Conservation (phyloP, 2,888 invertebrate species). For the Agonopterix alstromeriana region DNA sequence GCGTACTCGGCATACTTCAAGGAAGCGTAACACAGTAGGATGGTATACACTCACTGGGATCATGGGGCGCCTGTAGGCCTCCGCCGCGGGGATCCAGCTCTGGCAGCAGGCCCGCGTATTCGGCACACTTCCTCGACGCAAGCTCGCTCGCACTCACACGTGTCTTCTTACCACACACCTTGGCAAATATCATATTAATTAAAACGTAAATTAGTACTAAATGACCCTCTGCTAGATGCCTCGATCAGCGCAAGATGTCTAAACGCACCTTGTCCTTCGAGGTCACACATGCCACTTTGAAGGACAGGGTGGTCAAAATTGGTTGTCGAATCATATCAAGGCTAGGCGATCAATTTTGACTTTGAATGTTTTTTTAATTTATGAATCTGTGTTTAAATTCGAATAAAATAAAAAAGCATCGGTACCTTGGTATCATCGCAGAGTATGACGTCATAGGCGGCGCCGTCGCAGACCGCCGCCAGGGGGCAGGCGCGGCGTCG, state of each 20-base stretch:
- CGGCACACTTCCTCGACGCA: conserved; percentile 79
- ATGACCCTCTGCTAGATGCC: no score
- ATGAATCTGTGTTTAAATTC: no score
- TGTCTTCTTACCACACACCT: conserved; percentile 71
- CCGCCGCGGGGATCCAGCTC: conserved; percentile 80
- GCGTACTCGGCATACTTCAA: no score
- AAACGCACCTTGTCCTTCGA: no score
- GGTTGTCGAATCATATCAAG: no score
- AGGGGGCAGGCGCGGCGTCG: conserved; percentile 76
- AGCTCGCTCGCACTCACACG: conserved; percentile 72
- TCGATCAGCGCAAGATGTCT: no score
- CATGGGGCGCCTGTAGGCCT: conserved; percentile 85
- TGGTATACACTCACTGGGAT: conserved; percentile 78
- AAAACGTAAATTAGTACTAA: no score
- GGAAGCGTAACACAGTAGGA: no score
- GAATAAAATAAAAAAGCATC: not conserved
- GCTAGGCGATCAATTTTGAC: no score
- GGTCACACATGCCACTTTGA: no score
- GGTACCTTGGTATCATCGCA: conserved; percentile 80
- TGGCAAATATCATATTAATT: not conserved
- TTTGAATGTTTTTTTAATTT: no score
- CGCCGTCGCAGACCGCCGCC: conserved; percentile 78
- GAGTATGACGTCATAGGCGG: conserved; percentile 78
- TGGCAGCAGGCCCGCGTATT: conserved; percentile 78
- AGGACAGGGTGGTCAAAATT: no score